Conservation (phyloP, 2,113 vertebrate species). For the Sturnira hondurensis region DNA sequence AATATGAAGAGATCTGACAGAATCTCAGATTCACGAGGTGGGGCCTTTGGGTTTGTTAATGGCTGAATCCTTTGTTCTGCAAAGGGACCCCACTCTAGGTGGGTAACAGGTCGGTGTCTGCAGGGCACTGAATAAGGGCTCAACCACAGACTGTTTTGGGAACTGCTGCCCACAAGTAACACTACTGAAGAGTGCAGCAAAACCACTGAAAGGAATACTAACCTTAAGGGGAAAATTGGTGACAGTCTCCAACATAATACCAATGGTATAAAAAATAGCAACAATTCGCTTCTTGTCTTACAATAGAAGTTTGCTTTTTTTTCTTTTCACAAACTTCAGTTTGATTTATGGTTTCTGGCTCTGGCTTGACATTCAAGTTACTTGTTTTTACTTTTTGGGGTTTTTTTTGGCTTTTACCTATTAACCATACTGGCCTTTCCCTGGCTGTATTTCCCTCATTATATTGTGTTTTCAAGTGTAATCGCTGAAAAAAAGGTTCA, state of each 20-base stretch:
- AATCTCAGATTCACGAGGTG: not conserved
- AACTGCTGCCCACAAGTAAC: not conserved
- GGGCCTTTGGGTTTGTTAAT: not conserved
- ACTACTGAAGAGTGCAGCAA: not conserved
- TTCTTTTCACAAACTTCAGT: not conserved
- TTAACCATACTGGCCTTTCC: not conserved
- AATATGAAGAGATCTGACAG: not conserved
- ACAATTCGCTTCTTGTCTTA: not conserved
- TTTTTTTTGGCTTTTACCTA: not conserved
- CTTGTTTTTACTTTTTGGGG: not conserved
- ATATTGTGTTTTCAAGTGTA: not conserved
- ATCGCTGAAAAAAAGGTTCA: not conserved
- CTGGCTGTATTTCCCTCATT: not conserved
- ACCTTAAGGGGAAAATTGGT: not conserved
- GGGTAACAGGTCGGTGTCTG: not conserved
- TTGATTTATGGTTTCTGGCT: not conserved
- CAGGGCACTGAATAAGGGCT: not conserved
- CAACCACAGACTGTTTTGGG: not conserved
- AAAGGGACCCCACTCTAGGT: not conserved
- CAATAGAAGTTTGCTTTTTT: not conserved
- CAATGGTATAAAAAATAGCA: not conserved
- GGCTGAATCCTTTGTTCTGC: not conserved
- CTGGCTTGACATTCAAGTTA: not conserved
- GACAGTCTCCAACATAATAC: not conserved
- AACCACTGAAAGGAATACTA: not conserved